phyloP scores from a whole-genome alignment of 2,797 vertebrate species.

The Orientallactaga sibirica region DNA sequence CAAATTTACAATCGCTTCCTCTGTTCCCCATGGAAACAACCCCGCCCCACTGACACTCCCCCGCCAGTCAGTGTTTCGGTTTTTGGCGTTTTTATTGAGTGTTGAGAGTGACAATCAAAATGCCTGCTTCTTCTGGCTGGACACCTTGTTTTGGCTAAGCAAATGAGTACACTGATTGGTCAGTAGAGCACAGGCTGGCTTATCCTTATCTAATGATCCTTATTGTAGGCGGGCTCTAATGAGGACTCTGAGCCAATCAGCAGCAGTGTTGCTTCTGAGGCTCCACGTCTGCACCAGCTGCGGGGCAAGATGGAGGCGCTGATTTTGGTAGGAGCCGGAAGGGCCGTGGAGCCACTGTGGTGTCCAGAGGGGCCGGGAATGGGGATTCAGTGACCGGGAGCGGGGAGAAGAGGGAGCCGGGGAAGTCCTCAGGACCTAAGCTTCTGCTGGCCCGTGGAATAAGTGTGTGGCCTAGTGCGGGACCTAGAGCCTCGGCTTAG shows the following conservation, averaged over 20 bases:
- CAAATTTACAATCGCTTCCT: slow-evolving; percentile 71
- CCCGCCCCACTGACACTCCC: slow-evolving; percentile 3
- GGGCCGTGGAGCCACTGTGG: slow-evolving; percentile 39
- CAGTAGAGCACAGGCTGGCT: background rate
- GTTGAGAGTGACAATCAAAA: slow-evolving; percentile 74
- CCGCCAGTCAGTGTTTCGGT: background rate
- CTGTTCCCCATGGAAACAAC: slow-evolving; percentile 83
- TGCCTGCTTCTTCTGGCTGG: slow-evolving; percentile 46
- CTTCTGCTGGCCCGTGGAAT: background rate
- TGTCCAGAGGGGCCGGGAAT: slow-evolving; percentile 55
- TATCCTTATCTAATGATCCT: slow-evolving; percentile 56
- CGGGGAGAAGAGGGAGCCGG: background rate
- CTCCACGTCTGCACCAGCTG: slow-evolving; percentile 89
- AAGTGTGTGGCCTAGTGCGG: slow-evolving; percentile 66
- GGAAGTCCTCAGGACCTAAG: background rate
- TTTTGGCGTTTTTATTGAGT: slow-evolving; percentile 63
- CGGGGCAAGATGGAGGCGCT: slow-evolving; percentile 89
- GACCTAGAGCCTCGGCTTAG: slow-evolving; percentile 37
- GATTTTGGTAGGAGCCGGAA: slow-evolving; percentile 87
- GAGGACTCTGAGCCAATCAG: slow-evolving; percentile 71
- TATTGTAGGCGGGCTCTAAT: background rate
- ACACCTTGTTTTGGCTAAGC: slow-evolving; percentile 2
- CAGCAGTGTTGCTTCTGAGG: slow-evolving; percentile 47
- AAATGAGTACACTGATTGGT: slow-evolving; percentile 4
- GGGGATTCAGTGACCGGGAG: background rate